These are phyloP conservation scores for Oscheius sp. DNA, from an alignment of 2,888 invertebrate genomes.

Conservation along the genomic window DNA sequence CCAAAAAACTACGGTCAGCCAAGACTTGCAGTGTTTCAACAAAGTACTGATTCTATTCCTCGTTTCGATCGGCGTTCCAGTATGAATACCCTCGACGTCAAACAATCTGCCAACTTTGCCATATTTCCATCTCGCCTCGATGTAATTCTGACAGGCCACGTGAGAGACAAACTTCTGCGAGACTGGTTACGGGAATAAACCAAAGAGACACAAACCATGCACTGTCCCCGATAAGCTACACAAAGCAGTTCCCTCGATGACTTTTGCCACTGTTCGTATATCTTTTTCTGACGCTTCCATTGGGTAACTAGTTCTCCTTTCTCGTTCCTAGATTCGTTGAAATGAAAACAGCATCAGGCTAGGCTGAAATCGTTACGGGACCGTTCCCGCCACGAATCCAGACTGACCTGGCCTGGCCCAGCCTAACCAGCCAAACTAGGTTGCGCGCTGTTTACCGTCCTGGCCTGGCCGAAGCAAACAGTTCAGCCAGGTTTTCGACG, in stretches of 20 bases:
- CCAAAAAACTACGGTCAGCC: not conserved
- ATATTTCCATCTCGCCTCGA: slow-evolving; percentile 12
- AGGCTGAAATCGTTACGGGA: not conserved
- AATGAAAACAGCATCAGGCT: not conserved
- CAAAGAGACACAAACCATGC: slow-evolving; percentile 5
- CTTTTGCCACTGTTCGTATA: not conserved
- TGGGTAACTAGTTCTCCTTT: not conserved
- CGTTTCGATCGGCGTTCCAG: no score
- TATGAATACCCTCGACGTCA: not conserved
- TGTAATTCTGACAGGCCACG: slow-evolving; percentile 24
- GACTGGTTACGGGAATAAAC: not conserved
- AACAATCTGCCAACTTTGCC: slow-evolving; percentile 11
- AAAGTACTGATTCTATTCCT: no score
- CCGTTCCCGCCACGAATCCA: no score
- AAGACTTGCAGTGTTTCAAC: not conserved
- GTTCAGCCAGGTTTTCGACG: no score
- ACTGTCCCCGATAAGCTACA: slow-evolving; percentile 19
- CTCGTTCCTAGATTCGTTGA: not conserved
- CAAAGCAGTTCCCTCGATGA: slow-evolving; percentile 15
- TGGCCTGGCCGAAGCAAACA: not conserved
- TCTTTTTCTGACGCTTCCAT: not conserved
- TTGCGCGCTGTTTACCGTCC: no score
- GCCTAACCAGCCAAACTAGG: no score
- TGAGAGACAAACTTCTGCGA: slow-evolving; percentile 26
- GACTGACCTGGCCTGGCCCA: no score